phyloP scores from a whole-genome alignment of 1,140 invertebrate species.

The Leptonema lineaticorne region DNA sequence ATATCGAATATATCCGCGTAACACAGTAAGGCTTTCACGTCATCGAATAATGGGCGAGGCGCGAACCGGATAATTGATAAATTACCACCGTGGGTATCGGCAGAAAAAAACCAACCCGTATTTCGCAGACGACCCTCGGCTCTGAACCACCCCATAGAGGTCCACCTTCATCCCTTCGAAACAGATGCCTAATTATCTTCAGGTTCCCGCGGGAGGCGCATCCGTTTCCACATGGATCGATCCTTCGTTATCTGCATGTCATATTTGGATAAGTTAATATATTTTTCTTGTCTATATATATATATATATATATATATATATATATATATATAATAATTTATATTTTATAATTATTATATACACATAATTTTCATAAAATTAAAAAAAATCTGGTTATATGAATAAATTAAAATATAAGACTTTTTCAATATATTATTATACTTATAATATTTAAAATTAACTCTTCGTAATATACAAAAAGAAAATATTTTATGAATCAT shows the following conservation, averaged over 20 bases:
- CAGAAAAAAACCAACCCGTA: not conserved
- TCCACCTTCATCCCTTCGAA: not conserved
- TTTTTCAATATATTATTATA: too few relatives aligned
- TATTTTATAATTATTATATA: too few relatives aligned
- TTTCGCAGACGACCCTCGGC: not conserved
- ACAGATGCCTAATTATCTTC: conserved; percentile 16
- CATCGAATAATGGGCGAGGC: conserved; percentile 15
- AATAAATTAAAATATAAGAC: too few relatives aligned
- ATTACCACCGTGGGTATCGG: conserved; percentile 25
- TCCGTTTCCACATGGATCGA: not conserved
- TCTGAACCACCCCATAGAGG: not conserved
- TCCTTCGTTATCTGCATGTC: not conserved
- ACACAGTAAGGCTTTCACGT: conserved; percentile 28
- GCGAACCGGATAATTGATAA: conserved; percentile 22
- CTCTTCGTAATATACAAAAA: too few relatives aligned
- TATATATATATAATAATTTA: too few relatives aligned
- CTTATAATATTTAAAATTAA: too few relatives aligned
- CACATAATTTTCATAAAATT: too few relatives aligned
- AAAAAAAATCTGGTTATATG: too few relatives aligned
- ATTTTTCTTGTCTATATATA: too few relatives aligned
- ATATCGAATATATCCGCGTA: too few relatives aligned
- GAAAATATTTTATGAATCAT: too few relatives aligned
- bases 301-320: too few relatives aligned
- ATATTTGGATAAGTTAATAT: not conserved
- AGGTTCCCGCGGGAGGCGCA: not conserved